Evolutionary conservation across 1,140 invertebrate genomes (phyloP), one percentile per base, ranked within the genome.

Genomic region (Drosophila sp.): DNA sequence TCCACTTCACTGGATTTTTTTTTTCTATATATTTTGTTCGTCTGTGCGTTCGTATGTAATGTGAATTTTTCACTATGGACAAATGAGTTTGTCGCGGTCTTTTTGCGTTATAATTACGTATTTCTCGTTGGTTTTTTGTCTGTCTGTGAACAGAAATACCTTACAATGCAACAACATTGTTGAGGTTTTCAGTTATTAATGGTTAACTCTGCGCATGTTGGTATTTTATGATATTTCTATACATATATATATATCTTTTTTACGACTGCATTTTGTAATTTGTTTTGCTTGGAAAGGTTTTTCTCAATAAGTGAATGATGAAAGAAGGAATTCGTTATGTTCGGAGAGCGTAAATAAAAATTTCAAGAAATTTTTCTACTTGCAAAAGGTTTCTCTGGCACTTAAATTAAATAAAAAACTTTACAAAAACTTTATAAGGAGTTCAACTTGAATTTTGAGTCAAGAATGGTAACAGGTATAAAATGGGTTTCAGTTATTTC

Each of bases 71-170:
- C 84, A 89, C 73, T 74, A 80, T 78, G 84, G 84, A 87, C 84
- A 89, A 87, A 87, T 87, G 83, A 87, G 80, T 87, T 89, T 87
- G 83, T 87, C 83, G 83, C 84, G 73, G 84, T 63, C 80, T 87
- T 87, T 87, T 89, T 80, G 84, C 80, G 83, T 86, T 84, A 87
- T 87, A 87, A 87, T 87, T 87, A 87, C 76, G 70, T 72, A 72
- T 76, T 70, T 71, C 70, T 58, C 63, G 76, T 67, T 65, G 58
- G 61, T 6, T 64, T 73, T 70, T 75, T 76, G 56, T 56, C 33
- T 35, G 40, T 66, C 60, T 68, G 44, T 64, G 61, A 70, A 61
- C 66, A 62, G 57, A 83, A 86, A 89, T 86, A 84, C 60, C 72
- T 89, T 60, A 76, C 79, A 78, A 78, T 32, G 69, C 76, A 62